These are phyloP conservation scores for Sinocyclocheilus anshuiensis DNA, from an alignment of 2,113 vertebrate species.

Conservation along the genomic window DNA sequence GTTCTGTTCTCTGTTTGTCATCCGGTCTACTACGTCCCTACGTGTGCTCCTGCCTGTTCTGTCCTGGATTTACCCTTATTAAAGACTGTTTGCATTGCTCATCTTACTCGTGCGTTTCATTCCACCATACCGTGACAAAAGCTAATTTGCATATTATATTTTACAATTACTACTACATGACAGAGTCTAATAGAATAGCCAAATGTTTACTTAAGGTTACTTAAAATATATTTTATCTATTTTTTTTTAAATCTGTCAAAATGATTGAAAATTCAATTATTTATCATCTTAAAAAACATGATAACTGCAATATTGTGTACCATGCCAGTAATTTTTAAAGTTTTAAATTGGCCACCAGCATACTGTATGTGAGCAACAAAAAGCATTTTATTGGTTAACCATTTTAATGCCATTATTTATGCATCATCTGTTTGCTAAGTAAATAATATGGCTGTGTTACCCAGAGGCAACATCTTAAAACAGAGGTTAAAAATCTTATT, in stretches of 20 bases:
- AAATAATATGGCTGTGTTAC: not conserved
- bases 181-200: not conserved
- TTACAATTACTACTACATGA: not conserved
- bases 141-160: not conserved
- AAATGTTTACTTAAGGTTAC: not conserved
- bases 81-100: too few relatives aligned
- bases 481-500: not conserved
- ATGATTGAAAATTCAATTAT: not conserved
- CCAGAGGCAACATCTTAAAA: not conserved
- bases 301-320: not conserved
- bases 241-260: not conserved
- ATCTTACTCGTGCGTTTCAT: too few relatives aligned
- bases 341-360: not conserved
- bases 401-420: not conserved
- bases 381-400: not conserved
- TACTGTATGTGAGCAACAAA: not conserved
- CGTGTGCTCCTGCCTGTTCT: too few relatives aligned
- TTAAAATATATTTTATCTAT: not conserved
- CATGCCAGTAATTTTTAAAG: not conserved
- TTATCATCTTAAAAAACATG: not conserved
- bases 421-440: not conserved
- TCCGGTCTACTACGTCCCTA: too few relatives aligned
- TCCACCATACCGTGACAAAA: too few relatives aligned
- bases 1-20: too few relatives aligned
- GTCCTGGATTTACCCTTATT: too few relatives aligned